A percentile compares a stretch with the other conserved stretches of the same genome.
Conservation (phyloP, 2,888 invertebrate species). For the Thecophora atra region DNA sequence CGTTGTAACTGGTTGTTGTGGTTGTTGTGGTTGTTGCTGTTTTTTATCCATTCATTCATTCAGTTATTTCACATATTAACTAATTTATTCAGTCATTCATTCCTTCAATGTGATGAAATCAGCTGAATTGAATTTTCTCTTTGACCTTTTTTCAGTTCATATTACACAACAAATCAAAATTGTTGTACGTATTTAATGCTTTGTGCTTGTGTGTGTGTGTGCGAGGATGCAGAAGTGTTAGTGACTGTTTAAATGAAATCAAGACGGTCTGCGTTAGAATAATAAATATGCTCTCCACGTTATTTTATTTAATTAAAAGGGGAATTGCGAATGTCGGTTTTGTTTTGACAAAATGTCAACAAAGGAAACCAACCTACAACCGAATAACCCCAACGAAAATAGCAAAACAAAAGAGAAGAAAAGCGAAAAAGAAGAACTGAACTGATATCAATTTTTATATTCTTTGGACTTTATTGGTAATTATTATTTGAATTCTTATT, state of each 20-base stretch:
- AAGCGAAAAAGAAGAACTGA: too few species aligned
- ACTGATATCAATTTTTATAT: too few species aligned
- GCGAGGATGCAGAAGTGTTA: background rate
- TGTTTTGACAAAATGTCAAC: background rate
- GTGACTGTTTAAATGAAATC: slow-evolving; percentile 2
- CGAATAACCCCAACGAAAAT: background rate
- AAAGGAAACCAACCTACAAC: background rate
- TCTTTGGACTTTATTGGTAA: too few species aligned
- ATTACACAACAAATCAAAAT: slow-evolving; percentile 10
- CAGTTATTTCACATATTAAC: background rate
- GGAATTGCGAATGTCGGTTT: slow-evolving; percentile 21
- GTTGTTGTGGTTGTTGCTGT: background rate
- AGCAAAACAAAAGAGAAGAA: too few species aligned
- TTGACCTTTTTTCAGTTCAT: background rate
- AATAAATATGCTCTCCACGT: background rate
- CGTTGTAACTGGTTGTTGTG: background rate
- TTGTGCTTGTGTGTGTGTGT: background rate
- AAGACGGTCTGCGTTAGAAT: background rate
- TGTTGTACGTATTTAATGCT: background rate
- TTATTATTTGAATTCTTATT: too few species aligned
- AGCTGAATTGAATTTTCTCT: background rate
- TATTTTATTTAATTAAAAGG: slow-evolving; percentile 31
- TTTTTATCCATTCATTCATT: background rate
- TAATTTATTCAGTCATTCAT: background rate
- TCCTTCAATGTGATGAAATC: background rate